These are phyloP conservation scores for Irena cyanogastra DNA, from an alignment of 2,113 vertebrate species.

Conservation along the genomic window DNA sequence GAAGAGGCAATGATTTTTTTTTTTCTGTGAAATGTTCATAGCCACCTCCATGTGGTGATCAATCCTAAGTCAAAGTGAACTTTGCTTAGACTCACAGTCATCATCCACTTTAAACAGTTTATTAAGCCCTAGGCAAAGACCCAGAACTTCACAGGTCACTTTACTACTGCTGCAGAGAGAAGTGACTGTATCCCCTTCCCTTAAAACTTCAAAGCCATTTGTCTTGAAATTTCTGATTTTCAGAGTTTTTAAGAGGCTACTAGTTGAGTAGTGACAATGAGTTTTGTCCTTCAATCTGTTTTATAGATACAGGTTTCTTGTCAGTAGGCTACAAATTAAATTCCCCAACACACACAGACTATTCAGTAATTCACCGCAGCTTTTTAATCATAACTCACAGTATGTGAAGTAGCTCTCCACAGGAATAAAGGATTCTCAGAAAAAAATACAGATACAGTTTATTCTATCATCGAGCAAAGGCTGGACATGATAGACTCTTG, in stretches of 20 bases:
- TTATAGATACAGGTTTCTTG: not conserved
- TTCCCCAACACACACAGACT: not conserved
- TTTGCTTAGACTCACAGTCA: not conserved
- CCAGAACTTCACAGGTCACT: not conserved
- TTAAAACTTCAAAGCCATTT: not conserved
- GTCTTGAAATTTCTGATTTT: not conserved
- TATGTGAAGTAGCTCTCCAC: conserved; percentile 32
- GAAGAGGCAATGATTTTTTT: not conserved
- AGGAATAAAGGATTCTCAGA: not conserved
- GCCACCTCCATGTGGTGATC: not conserved
- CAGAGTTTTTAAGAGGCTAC: not conserved
- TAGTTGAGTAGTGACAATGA: not conserved
- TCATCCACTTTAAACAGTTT: not conserved
- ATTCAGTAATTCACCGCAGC: conserved; percentile 6
- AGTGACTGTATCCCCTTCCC: not conserved
- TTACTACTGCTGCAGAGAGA: not conserved
- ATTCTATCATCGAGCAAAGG: not conserved
- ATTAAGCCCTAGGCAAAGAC: not conserved
- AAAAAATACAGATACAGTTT: not conserved
- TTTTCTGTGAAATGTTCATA: not conserved
- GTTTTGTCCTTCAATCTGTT: not conserved
- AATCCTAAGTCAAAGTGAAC: not conserved
- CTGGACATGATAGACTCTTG: not conserved
- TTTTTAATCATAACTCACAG: conserved; percentile 62
- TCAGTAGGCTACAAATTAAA: conserved; percentile 43